phyloP scores from a whole-genome alignment of 2,888 invertebrate species.

The Ochropleura leucogaster region DNA sequence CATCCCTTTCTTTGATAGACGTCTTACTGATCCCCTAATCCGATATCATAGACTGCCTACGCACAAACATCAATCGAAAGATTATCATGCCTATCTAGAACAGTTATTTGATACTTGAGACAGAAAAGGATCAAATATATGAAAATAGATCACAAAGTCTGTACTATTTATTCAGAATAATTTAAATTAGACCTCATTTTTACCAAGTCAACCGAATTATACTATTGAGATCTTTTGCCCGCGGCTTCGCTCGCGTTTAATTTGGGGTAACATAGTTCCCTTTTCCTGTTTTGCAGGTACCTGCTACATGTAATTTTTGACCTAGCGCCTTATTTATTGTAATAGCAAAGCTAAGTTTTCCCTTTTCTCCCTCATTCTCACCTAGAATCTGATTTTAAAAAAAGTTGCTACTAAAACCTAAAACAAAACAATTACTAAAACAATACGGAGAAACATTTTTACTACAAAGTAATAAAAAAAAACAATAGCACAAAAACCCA shows the following conservation, averaged over 20 bases:
- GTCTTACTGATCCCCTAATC: conserved; percentile 15
- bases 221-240: too few relatives aligned
- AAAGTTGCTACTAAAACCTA: background rate
- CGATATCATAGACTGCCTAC: background rate
- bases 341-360: too few relatives aligned
- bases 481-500: conserved; percentile 7
- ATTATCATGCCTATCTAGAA: conserved; percentile 2
- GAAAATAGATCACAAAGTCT: background rate
- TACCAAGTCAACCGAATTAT: background rate
- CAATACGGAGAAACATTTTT: background rate
- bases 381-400: too few relatives aligned
- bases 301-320: too few relatives aligned
- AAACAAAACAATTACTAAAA: conserved; percentile 9
- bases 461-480: conserved; percentile 19
- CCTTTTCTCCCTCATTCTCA: too few relatives aligned
- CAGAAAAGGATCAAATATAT: conserved; percentile 6
- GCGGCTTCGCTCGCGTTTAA: too few relatives aligned
- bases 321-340: too few relatives aligned
- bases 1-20: background rate
- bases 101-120: background rate
- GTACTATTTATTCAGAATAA: background rate
- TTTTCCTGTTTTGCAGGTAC: too few relatives aligned
- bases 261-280: too few relatives aligned
- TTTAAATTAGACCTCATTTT: background rate
- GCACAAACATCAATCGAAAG: conserved; percentile 26